Base-by-base conservation (phyloP, 2,888 invertebrate species). In the Hirtodrosophila confusa region DNA sequence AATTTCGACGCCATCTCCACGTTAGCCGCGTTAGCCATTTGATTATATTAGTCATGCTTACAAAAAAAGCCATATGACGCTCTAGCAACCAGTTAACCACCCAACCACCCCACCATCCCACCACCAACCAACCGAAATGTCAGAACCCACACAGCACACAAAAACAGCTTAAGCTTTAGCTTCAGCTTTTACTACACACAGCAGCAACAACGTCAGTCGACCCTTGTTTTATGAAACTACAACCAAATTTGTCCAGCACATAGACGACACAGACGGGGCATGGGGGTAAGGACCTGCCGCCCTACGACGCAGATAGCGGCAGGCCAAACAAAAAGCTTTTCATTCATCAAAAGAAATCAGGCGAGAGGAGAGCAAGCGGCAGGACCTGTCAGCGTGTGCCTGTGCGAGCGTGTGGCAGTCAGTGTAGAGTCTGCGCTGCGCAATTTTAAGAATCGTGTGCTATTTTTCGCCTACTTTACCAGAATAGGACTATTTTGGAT, bases 321-420 rank as follows among this genome's bases (percentile, higher is more conserved):
- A 67, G 51, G 56, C 53, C 61, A 70, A 69, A 75, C 69, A 75
- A 69, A 83, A 78, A 89, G 89, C 89, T 89, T 89, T 89, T 89
- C 89, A 89, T 89, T 89, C 89, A 89, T 90, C 80, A 88, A 88
- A 86, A 83, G 56, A 64, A 82, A 79, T 74, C 88, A 61, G 66
- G 55, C 75, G 44, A 67, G 47, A 47, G 64, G 39, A 56, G 55
- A 12, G 61, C n/a, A 43, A 56, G 39, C 10, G 45, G 39, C 50
- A 39, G 27, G 12, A 45, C 41, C 41, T 45, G 10, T 44, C 47
- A 24, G 27, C 29, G 12, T 27, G 47, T 17, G 17, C 49, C 41
- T 50, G 51, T 37, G 24, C 36, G 33, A 24, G 64, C 36, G 36
- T 39, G 51, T 56, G 45, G 35, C 17, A 56, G 39, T 48, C 49